These are phyloP conservation scores for Philotrypesis tridentata DNA, from an alignment of 1,140 invertebrate genomes.

Conservation along the genomic window DNA sequence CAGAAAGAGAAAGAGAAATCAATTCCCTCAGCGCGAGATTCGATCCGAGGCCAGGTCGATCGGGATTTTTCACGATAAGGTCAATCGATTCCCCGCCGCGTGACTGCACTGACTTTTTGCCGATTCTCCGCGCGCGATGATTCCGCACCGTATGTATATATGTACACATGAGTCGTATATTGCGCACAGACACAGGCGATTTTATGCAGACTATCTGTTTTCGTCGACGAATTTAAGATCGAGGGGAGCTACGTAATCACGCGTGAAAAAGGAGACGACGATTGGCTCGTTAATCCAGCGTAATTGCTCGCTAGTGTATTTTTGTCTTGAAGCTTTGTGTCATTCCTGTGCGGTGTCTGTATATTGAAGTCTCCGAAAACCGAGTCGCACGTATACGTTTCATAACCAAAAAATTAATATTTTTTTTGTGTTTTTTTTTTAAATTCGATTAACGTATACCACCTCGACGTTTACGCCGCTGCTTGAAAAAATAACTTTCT, in stretches of 20 bases:
- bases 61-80: not conserved
- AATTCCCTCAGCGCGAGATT: not conserved
- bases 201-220: not conserved
- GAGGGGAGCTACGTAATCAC: not conserved
- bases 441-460: too few relatives aligned
- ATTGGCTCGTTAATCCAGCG: not conserved
- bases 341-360: too few relatives aligned
- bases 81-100: not conserved
- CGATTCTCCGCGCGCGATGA: not conserved
- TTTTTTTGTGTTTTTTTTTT: too few relatives aligned
- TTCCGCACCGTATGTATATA: not conserved
- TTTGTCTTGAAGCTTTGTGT: not conserved
- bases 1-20: not conserved
- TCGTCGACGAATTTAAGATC: not conserved
- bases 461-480: too few relatives aligned
- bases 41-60: not conserved
- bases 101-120: slow-evolving; percentile 1
- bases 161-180: too few relatives aligned
- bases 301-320: not conserved
- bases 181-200: too few relatives aligned
- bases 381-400: too few relatives aligned
- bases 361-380: not conserved
- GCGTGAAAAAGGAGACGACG: not conserved
- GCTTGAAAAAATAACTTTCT: too few relatives aligned
- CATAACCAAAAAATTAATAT: too few relatives aligned